Conservation (phyloP, 2,888 invertebrate genomes). For the Biston betularia region DNA sequence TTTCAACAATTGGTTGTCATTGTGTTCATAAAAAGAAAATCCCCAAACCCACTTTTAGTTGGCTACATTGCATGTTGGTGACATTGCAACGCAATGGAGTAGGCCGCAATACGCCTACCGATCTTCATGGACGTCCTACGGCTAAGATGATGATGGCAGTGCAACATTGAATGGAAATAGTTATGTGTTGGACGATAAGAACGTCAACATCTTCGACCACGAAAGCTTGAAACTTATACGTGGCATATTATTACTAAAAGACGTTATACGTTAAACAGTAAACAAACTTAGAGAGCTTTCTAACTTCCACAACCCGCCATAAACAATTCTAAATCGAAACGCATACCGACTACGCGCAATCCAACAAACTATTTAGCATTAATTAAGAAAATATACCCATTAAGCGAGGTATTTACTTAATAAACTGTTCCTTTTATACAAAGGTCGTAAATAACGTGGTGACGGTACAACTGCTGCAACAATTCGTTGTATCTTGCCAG, state of each 20-base stretch:
- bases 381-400: conserved; percentile 48
- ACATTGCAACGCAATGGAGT: no score
- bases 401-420: conserved; percentile 43
- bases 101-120: no score
- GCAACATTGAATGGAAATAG: no score
- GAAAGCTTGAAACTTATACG: no score
- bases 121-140: no score
- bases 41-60: no score
- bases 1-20: no score
- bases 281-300: conserved; percentile 4
- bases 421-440: conserved; percentile 40
- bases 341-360: conserved; percentile 35
- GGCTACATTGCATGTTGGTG: no score
- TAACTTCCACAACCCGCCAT: conserved; percentile 16
- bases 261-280: background rate
- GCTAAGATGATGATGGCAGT: no score
- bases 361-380: conserved; percentile 45
- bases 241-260: background rate
- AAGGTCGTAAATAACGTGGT: conserved; percentile 45
- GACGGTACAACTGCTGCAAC: conserved; percentile 44
- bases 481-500: conserved; percentile 56
- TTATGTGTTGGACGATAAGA: no score
- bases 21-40: no score
- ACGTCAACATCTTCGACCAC: no score
- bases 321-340: conserved; percentile 30